Evolutionary conservation across 2,888 invertebrate genomes (phyloP), one percentile per base, ranked within the genome.

Genomic region (Schizaphis graminum): DNA sequence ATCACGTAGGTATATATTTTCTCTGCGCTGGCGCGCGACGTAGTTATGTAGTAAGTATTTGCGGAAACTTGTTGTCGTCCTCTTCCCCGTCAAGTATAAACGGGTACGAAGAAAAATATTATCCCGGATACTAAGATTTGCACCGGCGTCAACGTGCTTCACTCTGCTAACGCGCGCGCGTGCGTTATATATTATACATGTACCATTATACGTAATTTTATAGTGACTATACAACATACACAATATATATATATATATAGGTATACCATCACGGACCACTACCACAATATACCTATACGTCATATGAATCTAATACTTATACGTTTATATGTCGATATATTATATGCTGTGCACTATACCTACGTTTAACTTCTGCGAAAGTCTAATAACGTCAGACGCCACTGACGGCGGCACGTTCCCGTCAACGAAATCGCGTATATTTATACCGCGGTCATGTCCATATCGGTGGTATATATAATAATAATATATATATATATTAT

Each of bases 381-480:
- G 89, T 89, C 41, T 44, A 89, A 61, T 44, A 44, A 61, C 61
- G 44, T n/a, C 89, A 61, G 89, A 61, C 61, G 89, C 44, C 89
- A 57, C 89, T 77, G 47, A 47, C 57, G 57, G 28, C 61, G 89
- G 61, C 89, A 89, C 89, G 91, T 77, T 67, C 49, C 91, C 91
- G 91, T 77, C 91, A 49, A 91, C 91, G 4, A 77, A 91, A 77
- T 57, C 91, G 77, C 24, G 67, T n/a, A 26, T 28, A 49, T 56
- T 77, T 49, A 77, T 91, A 91, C 91, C 77, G 35, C 91, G 91
- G 67, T 53, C 91, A 53, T 49, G 91, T 77, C 91, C 77, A 35
- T 24, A 35, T 61, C 49, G 35, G 26, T 26, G 44, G 44, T 47
- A 47, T 7, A 47, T 47, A 47, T 47, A 47, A 47, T 47, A 47